Conservation (phyloP, 2,888 invertebrate species). For the Meteorus cinctellus region DNA sequence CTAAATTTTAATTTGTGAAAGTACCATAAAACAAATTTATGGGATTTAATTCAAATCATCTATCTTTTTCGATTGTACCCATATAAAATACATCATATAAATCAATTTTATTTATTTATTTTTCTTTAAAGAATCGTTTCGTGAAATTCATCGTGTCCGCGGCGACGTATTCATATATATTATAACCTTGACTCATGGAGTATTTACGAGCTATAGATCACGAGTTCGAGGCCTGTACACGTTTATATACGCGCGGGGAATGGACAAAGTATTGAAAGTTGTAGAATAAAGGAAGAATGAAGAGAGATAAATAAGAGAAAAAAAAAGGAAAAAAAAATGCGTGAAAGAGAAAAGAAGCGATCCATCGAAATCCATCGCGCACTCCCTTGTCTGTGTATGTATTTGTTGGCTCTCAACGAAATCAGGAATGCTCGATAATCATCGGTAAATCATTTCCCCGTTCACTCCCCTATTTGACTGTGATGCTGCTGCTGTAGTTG, state of each 20-base stretch:
- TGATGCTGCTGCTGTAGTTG: conserved; percentile 21
- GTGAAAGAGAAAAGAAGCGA: conserved; percentile 39
- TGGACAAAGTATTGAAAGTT: conserved; percentile 31
- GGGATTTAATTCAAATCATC: neutral
- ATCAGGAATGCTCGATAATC: conserved; percentile 66
- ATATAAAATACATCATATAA: conserved; percentile 16
- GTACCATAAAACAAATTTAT: no score
- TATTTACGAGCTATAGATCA: conserved; percentile 55
- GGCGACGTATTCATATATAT: conserved; percentile 39
- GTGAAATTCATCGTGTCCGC: conserved; percentile 31
- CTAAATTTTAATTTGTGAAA: no score
- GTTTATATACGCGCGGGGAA: conserved; percentile 25
- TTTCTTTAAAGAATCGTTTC: conserved; percentile 10
- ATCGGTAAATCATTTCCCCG: conserved; percentile 65
- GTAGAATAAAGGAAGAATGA: conserved; percentile 28
- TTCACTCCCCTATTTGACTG: conserved; percentile 48
- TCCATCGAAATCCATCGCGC: conserved; percentile 52
- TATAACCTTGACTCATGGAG: conserved; percentile 40
- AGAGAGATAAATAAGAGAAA: neutral
- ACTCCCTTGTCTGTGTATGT: conserved; percentile 18
- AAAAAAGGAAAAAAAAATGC: conserved; percentile 3
- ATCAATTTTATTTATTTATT: conserved; percentile 38
- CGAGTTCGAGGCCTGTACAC: conserved; percentile 47
- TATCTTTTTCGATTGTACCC: neutral
- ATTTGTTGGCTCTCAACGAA: conserved; percentile 47